Evolutionary conservation across 2,888 invertebrate genomes (phyloP).

Genomic region (Tetragonisca angustula): DNA sequence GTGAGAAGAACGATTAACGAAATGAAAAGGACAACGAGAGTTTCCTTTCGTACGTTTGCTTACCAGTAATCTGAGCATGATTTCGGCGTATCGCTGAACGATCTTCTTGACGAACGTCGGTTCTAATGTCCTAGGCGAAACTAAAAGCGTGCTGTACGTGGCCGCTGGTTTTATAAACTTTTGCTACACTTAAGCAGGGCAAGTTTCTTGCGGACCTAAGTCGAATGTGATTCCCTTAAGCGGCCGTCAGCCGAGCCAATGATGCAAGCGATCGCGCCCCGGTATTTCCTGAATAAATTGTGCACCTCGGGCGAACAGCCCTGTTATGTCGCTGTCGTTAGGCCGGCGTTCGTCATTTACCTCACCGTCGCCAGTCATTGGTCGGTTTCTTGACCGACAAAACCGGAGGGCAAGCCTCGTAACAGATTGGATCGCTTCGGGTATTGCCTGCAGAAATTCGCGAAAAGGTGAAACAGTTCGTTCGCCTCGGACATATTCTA

Average conservation of each 20-base stretch:
- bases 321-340: conserved; percentile 51
- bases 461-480: conserved; percentile 19
- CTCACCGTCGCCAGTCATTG: conserved; percentile 29
- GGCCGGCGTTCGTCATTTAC: conserved; percentile 51
- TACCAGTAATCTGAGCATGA: conserved; percentile 74
- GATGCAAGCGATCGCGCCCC: conserved; percentile 78
- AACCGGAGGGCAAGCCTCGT: conserved; percentile 49
- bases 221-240: conserved; percentile 81
- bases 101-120: conserved; percentile 37
- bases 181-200: conserved; percentile 71
- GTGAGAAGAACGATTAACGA: background rate
- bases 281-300: conserved; percentile 82
- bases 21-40: background rate
- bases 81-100: conserved; percentile 4
- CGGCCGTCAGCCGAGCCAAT: conserved; percentile 70
- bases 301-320: conserved; percentile 59
- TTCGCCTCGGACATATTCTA: conserved; percentile 47
- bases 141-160: conserved; percentile 74
- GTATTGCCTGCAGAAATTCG: conserved; percentile 58
- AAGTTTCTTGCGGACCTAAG: conserved; percentile 58
- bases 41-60: conserved; percentile 39
- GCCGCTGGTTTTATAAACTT: conserved; percentile 82
- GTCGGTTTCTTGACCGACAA: conserved; percentile 32
- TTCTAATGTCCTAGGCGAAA: conserved; percentile 70
- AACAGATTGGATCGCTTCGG: conserved; percentile 54